Conservation (phyloP, 2,888 invertebrate species). For the Sisyra terminalis region DNA sequence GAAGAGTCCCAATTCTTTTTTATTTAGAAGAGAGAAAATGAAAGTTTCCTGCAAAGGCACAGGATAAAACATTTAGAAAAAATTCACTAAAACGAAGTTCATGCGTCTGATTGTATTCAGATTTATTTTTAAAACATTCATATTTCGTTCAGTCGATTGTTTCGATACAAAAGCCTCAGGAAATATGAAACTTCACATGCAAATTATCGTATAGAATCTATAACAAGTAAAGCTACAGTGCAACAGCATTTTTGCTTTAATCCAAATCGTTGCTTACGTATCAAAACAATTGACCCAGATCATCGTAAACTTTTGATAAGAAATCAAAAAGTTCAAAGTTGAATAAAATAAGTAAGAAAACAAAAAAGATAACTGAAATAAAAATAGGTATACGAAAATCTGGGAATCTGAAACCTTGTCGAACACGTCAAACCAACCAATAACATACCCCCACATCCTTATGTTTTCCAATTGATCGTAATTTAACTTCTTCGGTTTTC, state of each 20-base stretch:
- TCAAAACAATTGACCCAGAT: constrained; percentile 9
- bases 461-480: constrained; percentile 48
- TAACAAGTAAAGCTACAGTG: too few species aligned
- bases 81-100: too few species aligned
- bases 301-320: constrained; percentile 4
- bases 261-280: constrained; percentile 12
- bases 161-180: too few species aligned
- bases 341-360: constrained; percentile 4
- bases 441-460: constrained; percentile 12
- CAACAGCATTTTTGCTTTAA: not conserved
- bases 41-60: constrained; percentile 15
- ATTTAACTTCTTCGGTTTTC: constrained; percentile 66
- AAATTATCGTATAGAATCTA: too few species aligned
- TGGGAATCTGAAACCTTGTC: constrained; percentile 1
- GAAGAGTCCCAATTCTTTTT: too few species aligned
- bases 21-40: too few species aligned
- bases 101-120: too few species aligned
- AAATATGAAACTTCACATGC: too few species aligned
- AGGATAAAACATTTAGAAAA: constrained; percentile 7
- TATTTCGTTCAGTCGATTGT: too few species aligned
- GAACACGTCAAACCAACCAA: constrained; percentile 11
- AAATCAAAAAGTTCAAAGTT: constrained; percentile 9
- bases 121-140: too few species aligned
- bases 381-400: too few species aligned
- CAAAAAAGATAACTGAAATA: constrained; percentile 8